A percentile compares a stretch with the other conserved stretches of the same genome.
Conservation (phyloP, 2,888 invertebrate species). For the Clivina fossor region DNA sequence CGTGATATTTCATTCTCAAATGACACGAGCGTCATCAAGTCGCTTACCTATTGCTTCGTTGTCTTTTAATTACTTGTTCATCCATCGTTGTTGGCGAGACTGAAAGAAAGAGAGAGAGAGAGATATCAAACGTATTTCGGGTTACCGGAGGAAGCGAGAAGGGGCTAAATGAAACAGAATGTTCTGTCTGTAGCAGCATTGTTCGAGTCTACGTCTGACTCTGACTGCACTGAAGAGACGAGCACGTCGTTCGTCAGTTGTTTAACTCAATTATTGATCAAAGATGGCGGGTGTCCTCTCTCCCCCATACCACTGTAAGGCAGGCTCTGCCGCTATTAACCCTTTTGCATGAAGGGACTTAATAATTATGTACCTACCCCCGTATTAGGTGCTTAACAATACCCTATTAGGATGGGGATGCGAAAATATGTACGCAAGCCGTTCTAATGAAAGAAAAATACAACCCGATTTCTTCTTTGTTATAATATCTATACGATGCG, state of each 20-base stretch:
- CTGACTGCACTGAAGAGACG: slow-evolving; percentile 43
- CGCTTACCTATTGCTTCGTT: no score
- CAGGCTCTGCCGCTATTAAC: slow-evolving; percentile 50
- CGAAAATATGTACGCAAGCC: slow-evolving; percentile 30
- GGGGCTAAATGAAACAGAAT: no score
- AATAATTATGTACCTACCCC: slow-evolving; percentile 54
- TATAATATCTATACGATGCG: slow-evolving; percentile 29
- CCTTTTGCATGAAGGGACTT: slow-evolving; percentile 54
- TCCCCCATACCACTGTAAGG: slow-evolving; percentile 48
- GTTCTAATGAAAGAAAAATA: slow-evolving; percentile 33
- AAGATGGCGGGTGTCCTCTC: slow-evolving; percentile 53
- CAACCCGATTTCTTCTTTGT: slow-evolving; percentile 29
- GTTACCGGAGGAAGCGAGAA: no score
- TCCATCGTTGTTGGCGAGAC: no score
- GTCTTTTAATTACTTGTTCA: no score
- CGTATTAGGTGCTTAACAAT: slow-evolving; percentile 52
- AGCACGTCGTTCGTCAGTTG: slow-evolving; percentile 54
- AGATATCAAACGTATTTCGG: no score
- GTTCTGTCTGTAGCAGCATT: no score
- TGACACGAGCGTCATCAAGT: no score
- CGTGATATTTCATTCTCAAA: no score
- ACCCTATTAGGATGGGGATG: slow-evolving; percentile 40
- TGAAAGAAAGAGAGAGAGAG: no score
- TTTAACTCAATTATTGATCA: slow-evolving; percentile 57
- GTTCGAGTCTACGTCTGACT: background rate